Base-by-base conservation (phyloP, 2,888 invertebrate genomes). In the Caenorhabditis afra region DNA sequence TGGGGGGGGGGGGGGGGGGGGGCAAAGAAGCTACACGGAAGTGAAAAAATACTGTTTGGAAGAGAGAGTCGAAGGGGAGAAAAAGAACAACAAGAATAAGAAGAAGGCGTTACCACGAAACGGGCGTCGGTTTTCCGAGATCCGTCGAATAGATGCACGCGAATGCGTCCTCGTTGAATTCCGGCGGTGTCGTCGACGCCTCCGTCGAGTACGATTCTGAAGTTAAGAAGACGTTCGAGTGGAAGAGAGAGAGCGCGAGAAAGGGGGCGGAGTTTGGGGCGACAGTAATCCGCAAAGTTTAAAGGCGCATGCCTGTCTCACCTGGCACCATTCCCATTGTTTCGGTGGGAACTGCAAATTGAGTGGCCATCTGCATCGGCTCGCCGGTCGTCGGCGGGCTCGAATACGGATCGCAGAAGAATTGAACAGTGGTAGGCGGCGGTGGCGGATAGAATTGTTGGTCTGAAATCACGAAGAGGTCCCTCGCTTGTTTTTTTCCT, bases 391-490 rank as follows among this genome's bases (percentile, higher is more conserved):
- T 66, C 18, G 65, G 62, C 12, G 79, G 70, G 35, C 55, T 71
- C 11, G 74, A 44, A 47, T 82, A 84, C 3, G 81, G 80, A 68
- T 84, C 84, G 62, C 81, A 81, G 79, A 81, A 84, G 62, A 81
- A 84, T 47, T 65, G 70, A 50, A 76, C 80, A 55, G 74, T 64
- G 41, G 70, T 35, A 16, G 58, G 70, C 2, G 70, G 65, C 39
- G 68, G 77, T 18, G 66, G 67, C 14, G 53, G 67, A 16, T 70
- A 77, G 65, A 77, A 77, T 16, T 39, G 58, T 55, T 50, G 59
- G 10, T 77, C 70, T 77, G 62, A n/a, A 67, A 67, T n/a, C 5
- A 37, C 11, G 23, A 37, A 29, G 29, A 29, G 29, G 29, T 29
- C 29, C 29, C 29, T 29, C 29, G 29, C 7, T 35, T 41, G n/a